These are phyloP conservation scores for Capitella teleta DNA, from an alignment of 1,140 invertebrate species.

Conservation along the genomic window DNA sequence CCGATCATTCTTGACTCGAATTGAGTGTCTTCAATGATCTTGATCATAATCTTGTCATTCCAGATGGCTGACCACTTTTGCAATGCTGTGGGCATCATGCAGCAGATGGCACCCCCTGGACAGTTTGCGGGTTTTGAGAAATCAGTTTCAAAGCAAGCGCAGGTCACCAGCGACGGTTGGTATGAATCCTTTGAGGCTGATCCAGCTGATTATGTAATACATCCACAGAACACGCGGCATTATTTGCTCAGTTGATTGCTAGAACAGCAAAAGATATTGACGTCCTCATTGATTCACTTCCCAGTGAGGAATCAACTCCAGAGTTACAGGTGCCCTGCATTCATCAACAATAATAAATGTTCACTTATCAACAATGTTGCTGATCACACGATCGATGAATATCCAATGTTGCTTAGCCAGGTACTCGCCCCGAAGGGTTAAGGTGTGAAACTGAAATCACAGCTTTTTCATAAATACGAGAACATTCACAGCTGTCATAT, in stretches of 20 bases:
- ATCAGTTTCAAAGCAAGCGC: conserved; percentile 70
- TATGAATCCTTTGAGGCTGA: neutral
- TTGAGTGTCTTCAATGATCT: too few species aligned
- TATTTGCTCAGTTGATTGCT: conserved; percentile 66
- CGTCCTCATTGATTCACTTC: conserved; percentile 88
- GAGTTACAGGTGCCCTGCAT: conserved; percentile 66
- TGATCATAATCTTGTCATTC: too few species aligned
- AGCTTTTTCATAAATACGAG: neutral
- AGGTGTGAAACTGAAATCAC: neutral
- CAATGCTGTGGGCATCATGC: conserved; percentile 91
- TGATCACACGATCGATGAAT: neutral
- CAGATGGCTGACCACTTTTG: conserved; percentile 97
- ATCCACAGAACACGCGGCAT: conserved; percentile 54
- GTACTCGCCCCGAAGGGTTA: neutral
- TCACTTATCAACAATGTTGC: neutral
- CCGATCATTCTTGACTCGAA: too few species aligned
- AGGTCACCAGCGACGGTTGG: conserved; percentile 64
- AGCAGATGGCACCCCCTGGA: conserved; percentile 84
- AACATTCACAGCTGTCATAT: neutral
- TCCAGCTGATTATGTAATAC: neutral
- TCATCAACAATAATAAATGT: neutral
- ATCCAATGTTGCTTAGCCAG: neutral
- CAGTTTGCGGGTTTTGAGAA: conserved; percentile 86
- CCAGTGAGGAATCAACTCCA: conserved; percentile 86
- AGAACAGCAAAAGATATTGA: conserved; percentile 95